Percentiles rank a stretch among this genome's conserved stretches.
phyloP scores from a whole-genome alignment of 2,113 vertebrate genomes.

The Pygoscelis antarcticus region DNA sequence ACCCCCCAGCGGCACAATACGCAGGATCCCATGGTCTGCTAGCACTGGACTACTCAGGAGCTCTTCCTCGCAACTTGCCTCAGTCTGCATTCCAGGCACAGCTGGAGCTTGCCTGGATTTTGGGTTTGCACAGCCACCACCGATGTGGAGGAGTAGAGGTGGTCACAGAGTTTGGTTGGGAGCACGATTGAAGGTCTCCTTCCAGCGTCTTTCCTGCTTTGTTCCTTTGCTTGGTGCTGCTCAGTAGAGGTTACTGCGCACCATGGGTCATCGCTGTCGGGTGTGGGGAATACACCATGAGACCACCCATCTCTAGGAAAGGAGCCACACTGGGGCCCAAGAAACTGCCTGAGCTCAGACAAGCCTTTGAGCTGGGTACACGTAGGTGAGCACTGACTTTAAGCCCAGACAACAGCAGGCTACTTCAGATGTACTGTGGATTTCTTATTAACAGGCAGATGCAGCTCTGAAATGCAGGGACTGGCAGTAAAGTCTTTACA shows the following conservation, averaged over 20 bases:
- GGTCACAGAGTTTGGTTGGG: not conserved
- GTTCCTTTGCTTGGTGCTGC: not conserved
- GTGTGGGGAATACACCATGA: not conserved
- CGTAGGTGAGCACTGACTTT: rapidly evolving
- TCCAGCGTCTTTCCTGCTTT: not conserved
- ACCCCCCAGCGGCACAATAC: not conserved
- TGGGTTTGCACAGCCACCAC: not conserved
- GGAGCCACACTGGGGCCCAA: rapidly evolving
- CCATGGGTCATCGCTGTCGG: not conserved
- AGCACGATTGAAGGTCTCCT: not conserved
- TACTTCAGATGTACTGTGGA: not conserved
- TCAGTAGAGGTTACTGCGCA: not conserved
- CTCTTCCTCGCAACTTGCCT: not conserved
- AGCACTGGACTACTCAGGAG: not conserved
- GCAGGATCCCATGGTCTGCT: not conserved
- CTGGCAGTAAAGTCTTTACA: not conserved
- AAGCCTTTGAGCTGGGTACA: not conserved
- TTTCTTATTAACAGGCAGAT: not conserved
- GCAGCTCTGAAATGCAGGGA: not conserved
- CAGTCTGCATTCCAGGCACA: not conserved
- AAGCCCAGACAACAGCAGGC: not conserved
- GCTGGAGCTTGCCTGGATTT: not conserved
- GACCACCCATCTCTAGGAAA: not conserved
- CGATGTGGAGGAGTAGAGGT: not conserved
- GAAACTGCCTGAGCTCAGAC: not conserved